Evolutionary conservation across 2,113 vertebrate genomes (phyloP), one percentile per base, ranked within the genome.

Genomic region (Perccottus glenii): DNA sequence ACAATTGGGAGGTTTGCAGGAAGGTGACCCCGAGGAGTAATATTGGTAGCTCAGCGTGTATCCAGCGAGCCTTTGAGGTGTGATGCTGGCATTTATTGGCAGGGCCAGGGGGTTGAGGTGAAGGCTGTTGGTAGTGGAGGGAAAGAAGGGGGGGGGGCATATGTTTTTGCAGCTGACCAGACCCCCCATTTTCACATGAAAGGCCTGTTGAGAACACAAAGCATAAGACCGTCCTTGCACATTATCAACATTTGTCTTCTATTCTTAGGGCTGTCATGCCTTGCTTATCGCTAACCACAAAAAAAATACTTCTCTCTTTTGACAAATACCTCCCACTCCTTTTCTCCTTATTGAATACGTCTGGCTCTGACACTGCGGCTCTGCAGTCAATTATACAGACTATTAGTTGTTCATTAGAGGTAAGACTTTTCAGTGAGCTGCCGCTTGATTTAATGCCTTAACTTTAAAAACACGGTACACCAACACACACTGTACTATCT

Each of bases 131-230:
- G n/a, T 44, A 52, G 14, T 0, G 10, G 51, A 2, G 52, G 60
- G 36, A 53, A 32, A 16, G 5, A n/a, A 52, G 50, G 50, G 9
- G 7, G 11, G 45, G 33, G 52, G 5, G 36, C 72, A 81, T 85
- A 66, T 93, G 92, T 92, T 93, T 89, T 91, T 87, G 79, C 92
- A 93, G 91, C 91, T 93, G 92, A 92, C 87, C 87, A 81, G 85
- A 89, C 85, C 88, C 83, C 84, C 88, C 77, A 87, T 88, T 82
- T 82, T 85, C 78, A 90, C 88, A 90, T 90, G 88, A 91, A 88
- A 91, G 88, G 80, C 53, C 70, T 58, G 80, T 60, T 64, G 61
- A 80, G 78, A 84, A 81, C 82, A 77, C 75, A 75, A 57, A 45
- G 62, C 84, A 77, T 64, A 58, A 80, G 72, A 86, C 80, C 79